phyloP scores from a whole-genome alignment of 2,888 invertebrate species.

The Fissipunctia ypsillon region DNA sequence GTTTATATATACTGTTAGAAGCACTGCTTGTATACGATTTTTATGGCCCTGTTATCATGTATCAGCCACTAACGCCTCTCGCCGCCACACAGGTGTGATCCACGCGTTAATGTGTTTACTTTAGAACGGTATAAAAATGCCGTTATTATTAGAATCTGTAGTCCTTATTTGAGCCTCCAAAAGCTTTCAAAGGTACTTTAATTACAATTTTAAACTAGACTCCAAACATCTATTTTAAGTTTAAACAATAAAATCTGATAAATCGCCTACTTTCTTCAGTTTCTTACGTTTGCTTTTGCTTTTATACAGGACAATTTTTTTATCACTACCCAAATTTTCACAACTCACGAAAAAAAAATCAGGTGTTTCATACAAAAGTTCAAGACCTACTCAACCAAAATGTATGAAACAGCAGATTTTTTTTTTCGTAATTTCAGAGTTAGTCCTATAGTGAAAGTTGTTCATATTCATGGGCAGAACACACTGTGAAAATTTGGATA shows the following conservation, averaged over 20 bases:
- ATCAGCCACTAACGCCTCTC: not conserved
- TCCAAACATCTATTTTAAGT: not conserved
- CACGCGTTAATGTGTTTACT: constrained; percentile 5
- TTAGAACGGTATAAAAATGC: constrained; percentile 21
- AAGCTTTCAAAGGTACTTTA: not conserved
- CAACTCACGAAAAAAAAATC: too few relatives aligned
- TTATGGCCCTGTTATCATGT: constrained; percentile 43
- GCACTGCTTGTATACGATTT: constrained; percentile 56
- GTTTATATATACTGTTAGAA: constrained; percentile 46
- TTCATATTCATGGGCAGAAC: too few relatives aligned
- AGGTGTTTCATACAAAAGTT: too few relatives aligned
- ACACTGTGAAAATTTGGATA: too few relatives aligned
- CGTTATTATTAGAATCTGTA: not conserved
- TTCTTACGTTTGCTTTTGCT: not conserved
- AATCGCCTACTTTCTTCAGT: not conserved
- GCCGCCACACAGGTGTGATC: constrained; percentile 3
- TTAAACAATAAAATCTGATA: not conserved
- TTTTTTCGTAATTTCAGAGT: too few relatives aligned
- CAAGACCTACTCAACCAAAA: too few relatives aligned
- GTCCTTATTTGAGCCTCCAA: not conserved
- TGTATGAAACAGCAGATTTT: too few relatives aligned
- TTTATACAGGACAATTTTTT: too few relatives aligned
- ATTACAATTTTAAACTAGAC: not conserved
- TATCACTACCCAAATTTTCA: too few relatives aligned
- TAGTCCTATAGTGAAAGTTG: too few relatives aligned